Conservation (phyloP, 23 tunicate species). For the Botrylloides violaceus region DNA sequence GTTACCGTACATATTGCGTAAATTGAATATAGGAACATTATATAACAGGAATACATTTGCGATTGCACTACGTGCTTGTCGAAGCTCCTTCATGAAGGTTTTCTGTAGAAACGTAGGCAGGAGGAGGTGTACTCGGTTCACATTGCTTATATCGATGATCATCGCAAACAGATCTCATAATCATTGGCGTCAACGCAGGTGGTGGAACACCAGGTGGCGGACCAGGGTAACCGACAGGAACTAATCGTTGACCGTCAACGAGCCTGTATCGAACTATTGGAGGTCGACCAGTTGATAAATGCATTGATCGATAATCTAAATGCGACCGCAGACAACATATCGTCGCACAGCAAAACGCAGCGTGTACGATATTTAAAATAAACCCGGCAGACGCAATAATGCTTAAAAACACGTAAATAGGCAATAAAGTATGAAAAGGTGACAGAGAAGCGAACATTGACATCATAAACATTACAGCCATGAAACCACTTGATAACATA, state of each 20-base stretch:
- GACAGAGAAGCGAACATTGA: constrained; percentile 5
- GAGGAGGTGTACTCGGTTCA: constrained; percentile 11
- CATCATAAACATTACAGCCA: constrained; percentile 12
- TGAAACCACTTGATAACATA: constrained; percentile 1
- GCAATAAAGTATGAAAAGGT: neutral
- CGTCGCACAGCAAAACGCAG: constrained; percentile 18
- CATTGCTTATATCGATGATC: neutral
- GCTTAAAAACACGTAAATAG: constrained; percentile 16
- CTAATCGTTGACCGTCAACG: neutral
- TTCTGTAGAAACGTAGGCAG: constrained; percentile 5
- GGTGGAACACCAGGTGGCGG: constrained; percentile 7
- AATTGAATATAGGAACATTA: too few relatives aligned
- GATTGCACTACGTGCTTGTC: too few relatives aligned
- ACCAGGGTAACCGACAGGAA: constrained; percentile 11
- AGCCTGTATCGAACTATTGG: neutral
- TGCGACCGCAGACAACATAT: neutral
- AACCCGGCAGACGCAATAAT: constrained; percentile 19
- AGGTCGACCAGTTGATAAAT: neutral
- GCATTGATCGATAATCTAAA: neutral
- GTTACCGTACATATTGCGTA: too few relatives aligned
- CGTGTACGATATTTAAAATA: constrained; percentile 14
- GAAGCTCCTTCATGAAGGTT: constrained; percentile 2
- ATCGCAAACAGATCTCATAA: neutral
- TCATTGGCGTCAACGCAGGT: neutral
- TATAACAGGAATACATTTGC: too few relatives aligned